Conservation (phyloP, 2,797 vertebrate genomes). For the Melanotaenia maccullochi region DNA sequence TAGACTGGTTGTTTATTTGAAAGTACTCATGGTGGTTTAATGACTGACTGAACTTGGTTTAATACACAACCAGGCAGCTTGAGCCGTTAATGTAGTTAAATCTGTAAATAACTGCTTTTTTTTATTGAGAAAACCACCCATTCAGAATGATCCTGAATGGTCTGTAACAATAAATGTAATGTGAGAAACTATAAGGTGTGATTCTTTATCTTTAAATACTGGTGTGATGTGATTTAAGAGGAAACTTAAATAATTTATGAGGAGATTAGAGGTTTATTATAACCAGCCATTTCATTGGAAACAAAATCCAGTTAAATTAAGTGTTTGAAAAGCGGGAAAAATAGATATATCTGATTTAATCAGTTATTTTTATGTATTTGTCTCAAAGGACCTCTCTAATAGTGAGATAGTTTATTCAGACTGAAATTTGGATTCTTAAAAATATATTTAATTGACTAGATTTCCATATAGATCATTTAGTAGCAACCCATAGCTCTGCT, state of each 20-base stretch:
- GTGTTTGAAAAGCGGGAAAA: too few species aligned
- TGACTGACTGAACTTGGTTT: constrained; percentile 23
- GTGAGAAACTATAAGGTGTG: constrained; percentile 19
- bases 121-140: constrained; percentile 16
- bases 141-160: constrained; percentile 17
- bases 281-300: not conserved
- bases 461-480: not conserved
- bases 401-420: too few species aligned
- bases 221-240: not conserved
- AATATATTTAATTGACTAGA: not conserved
- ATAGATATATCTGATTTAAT: too few species aligned
- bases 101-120: constrained; percentile 35
- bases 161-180: constrained; percentile 62
- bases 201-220: constrained; percentile 17
- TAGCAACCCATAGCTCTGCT: not conserved
- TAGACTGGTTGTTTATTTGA: constrained; percentile 13
- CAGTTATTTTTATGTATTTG: too few species aligned
- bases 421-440: too few species aligned
- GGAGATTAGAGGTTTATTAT: not conserved
- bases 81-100: constrained; percentile 10
- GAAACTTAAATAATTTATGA: not conserved
- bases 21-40: constrained; percentile 32
- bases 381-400: too few species aligned
- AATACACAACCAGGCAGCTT: constrained; percentile 8
- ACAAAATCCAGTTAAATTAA: too few species aligned